Conservation (phyloP, 37 sponge, comb jelly and placozoan genomes). For the Hexactinellida sp. region DNA sequence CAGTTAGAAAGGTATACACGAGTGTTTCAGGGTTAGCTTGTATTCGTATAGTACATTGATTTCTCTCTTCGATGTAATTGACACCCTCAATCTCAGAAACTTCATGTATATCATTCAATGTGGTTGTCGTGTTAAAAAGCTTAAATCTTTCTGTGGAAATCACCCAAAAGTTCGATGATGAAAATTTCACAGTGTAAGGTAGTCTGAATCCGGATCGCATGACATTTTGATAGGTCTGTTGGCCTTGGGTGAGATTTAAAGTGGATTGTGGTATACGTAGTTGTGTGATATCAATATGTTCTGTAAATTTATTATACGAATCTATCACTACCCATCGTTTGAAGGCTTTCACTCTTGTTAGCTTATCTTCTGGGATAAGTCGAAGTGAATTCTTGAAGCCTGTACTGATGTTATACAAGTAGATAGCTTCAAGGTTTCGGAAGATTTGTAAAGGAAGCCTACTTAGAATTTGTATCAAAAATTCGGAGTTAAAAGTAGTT, state of each 20-base stretch:
- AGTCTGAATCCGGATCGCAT: background rate
- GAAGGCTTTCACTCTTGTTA: background rate
- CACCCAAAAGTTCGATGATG: background rate
- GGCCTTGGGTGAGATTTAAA: background rate
- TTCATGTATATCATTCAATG: slow-evolving; percentile 1
- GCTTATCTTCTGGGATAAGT: background rate
- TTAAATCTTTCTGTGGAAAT: background rate
- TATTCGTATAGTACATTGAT: background rate
- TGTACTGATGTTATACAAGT: background rate
- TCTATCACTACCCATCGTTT: background rate
- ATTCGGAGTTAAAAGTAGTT: background rate
- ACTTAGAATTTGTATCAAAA: background rate
- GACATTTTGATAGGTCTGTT: background rate
- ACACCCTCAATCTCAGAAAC: background rate
- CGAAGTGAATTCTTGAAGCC: background rate
- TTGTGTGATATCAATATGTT: background rate
- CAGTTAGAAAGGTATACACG: background rate
- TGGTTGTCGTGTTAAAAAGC: background rate
- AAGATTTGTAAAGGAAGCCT: background rate
- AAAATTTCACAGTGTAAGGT: background rate
- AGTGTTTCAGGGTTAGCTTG: background rate
- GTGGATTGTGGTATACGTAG: slow-evolving; percentile 8
- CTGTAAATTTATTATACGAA: background rate
- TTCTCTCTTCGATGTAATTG: background rate
- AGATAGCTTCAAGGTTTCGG: background rate